Base-by-base conservation (phyloP, 2,113 vertebrate species). In the Promerops cafer region DNA sequence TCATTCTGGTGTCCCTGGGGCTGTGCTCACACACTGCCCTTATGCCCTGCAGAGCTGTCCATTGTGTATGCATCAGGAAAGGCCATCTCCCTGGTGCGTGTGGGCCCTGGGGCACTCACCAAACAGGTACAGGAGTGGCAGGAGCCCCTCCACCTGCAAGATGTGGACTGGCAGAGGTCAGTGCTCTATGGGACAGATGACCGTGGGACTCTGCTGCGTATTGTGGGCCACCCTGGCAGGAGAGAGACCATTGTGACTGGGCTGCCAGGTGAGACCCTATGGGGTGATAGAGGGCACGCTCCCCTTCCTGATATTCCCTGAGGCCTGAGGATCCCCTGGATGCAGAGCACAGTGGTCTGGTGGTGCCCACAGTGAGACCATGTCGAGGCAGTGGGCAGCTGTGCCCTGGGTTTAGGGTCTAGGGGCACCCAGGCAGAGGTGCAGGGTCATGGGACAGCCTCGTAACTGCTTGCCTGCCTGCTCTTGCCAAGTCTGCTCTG, bases 181-280 rank as follows among this genome's bases (percentile, higher is more conserved):
- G 97, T 98, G 86, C 70, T 99, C 28, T 99, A 99, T 16, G 99
- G 99, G 97, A 97, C 97, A 5, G 98, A 99, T 96, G 89, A 97
- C 15, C 97, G 19, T 15, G 98, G 99, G 14, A 97, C 95, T 3
- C 68, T 99, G 52, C 96, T 98, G 60, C 97, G 97, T 72, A 94
- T 97, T 2, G 74, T 93, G 78, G 94, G 98, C 19, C 95, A 92
- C 56, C 93, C 92, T 16, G 97, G 96, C 50, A 95, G 86, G 75
- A 97, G 95, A 11, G 97, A 98, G 76, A 35, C 95, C 54, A 97
- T 99, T 27, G 96, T 71, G 10, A 98, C 97, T 17, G 78, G 96
- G 30, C 54, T 76, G 40, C 98, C 98, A 97, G 98, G 99, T 99
- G 76, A 92, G 92, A 54, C 10, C 3, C 53, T 35, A 1, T 20